Percentiles rank a stretch among this genome's conserved stretches.
Conservation (phyloP, 1,140 invertebrate genomes). For the Panulirus ornatus region DNA sequence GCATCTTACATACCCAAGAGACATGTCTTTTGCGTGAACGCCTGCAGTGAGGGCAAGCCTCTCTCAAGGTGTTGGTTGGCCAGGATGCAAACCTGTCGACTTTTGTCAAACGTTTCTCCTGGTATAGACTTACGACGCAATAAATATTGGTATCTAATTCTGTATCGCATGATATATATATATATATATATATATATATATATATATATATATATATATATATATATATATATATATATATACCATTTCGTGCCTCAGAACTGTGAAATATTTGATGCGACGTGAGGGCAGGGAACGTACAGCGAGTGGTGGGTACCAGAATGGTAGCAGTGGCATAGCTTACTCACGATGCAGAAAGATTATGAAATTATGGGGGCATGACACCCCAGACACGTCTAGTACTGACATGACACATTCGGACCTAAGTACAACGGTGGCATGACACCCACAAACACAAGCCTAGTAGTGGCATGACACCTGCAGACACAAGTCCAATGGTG, state of each 20-base stretch:
- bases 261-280: not conserved
- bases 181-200: constrained; percentile 41
- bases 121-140: not conserved
- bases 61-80: not conserved
- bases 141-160: not conserved
- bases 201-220: constrained; percentile 41
- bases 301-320: too few relatives aligned
- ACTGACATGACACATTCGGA: too few relatives aligned
- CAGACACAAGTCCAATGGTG: too few relatives aligned
- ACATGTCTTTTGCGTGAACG: not conserved
- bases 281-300: too few relatives aligned
- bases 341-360: too few relatives aligned
- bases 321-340: too few relatives aligned
- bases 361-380: too few relatives aligned
- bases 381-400: too few relatives aligned
- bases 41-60: not conserved
- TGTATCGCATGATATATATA: constrained; percentile 2
- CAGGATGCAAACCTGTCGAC: not conserved
- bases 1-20: not conserved
- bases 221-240: constrained; percentile 41
- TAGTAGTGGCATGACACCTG: too few relatives aligned
- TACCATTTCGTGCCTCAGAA: not conserved
- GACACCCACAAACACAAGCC: too few relatives aligned
- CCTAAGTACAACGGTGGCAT: too few relatives aligned
- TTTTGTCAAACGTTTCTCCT: not conserved